phyloP scores from a whole-genome alignment of 2,888 invertebrate species.

The Norana najaformis region DNA sequence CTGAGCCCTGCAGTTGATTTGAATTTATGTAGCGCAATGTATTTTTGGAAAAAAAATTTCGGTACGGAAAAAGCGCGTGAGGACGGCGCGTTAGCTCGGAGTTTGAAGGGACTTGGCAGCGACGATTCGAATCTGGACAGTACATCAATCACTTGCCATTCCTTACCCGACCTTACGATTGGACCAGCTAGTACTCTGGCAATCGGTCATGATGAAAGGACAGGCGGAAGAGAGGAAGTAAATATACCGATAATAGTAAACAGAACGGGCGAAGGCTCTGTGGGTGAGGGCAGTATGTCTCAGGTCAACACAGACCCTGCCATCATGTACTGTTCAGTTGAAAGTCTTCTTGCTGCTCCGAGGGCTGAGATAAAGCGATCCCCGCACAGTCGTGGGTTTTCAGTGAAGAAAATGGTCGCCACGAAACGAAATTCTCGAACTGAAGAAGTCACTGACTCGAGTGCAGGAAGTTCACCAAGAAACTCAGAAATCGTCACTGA shows the following conservation, averaged over 20 bases:
- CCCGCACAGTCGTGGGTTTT: background rate
- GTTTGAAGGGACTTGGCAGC: background rate
- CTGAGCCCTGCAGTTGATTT: background rate
- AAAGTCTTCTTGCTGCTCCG: background rate
- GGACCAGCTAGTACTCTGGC: background rate
- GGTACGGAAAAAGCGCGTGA: conserved; percentile 10
- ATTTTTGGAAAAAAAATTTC: background rate
- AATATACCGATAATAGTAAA: background rate
- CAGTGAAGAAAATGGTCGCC: background rate
- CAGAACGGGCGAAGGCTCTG: background rate
- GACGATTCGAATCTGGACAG: background rate
- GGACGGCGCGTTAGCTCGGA: background rate
- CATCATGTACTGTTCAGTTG: background rate
- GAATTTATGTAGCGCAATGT: background rate
- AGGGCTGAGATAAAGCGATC: background rate
- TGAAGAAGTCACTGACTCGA: background rate
- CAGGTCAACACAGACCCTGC: background rate
- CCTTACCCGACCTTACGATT: background rate
- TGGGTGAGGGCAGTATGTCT: background rate
- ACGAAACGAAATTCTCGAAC: background rate
- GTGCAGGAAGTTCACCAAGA: background rate
- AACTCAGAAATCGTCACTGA: background rate
- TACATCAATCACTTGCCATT: background rate
- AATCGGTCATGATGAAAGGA: background rate
- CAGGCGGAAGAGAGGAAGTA: background rate